Evolutionary conservation across 2,113 vertebrate species (phyloP).

Genomic region (Halcyon senegalensis): DNA sequence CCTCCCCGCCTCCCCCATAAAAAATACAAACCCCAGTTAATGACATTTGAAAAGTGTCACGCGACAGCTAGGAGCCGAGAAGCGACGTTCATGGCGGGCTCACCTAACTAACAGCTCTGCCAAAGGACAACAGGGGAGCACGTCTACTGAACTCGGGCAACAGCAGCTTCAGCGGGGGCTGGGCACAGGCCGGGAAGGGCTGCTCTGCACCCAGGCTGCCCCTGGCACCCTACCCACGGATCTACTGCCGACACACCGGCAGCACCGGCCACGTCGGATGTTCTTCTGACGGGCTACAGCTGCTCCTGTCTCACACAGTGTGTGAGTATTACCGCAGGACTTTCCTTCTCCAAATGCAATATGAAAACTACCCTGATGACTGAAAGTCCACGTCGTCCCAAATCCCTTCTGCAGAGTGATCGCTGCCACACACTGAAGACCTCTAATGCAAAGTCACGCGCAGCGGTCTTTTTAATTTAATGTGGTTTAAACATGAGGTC

Average conservation of each 20-base stretch:
- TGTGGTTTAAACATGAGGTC: neutral
- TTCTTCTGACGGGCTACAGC: neutral
- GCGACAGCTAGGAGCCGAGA: neutral
- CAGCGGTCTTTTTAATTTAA: neutral
- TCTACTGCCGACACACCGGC: too few species aligned
- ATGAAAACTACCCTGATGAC: neutral
- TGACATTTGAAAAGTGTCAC: neutral
- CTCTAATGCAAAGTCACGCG: neutral
- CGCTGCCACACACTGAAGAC: neutral
- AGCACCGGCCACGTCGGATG: neutral
- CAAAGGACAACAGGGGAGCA: accelerated
- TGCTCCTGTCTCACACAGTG: neutral
- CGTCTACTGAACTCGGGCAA: accelerated
- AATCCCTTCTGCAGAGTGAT: neutral
- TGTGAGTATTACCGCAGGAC: neutral
- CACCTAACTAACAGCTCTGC: neutral
- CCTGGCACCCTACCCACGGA: neutral
- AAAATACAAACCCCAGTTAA: neutral
- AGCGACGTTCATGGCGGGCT: neutral
- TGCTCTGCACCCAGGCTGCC: neutral
- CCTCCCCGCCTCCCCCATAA: neutral
- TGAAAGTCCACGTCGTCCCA: neutral
- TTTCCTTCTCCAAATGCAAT: neutral
- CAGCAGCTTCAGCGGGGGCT: neutral
- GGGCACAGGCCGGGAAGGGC: neutral